Conservation (phyloP, 2,113 vertebrate genomes). For the Myrmecophaga tridactyla region DNA sequence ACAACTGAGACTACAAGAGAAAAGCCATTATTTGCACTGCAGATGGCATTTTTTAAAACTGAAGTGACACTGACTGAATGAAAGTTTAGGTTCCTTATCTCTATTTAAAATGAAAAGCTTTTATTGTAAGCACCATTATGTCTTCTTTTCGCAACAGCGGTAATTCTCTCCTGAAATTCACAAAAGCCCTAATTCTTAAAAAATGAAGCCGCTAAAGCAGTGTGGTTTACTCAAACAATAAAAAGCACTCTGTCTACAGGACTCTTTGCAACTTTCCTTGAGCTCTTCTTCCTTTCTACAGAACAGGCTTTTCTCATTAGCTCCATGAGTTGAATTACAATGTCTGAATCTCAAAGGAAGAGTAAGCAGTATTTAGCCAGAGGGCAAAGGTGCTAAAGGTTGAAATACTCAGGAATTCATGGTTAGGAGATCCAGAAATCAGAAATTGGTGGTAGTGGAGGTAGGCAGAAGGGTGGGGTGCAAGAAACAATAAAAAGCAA, state of each 20-base stretch:
- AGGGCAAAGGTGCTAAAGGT: slow-evolving; percentile 41
- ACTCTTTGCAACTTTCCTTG: slow-evolving; percentile 23
- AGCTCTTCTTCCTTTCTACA: neutral
- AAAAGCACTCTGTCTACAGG: neutral
- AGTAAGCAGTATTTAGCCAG: slow-evolving; percentile 23
- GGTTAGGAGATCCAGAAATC: neutral
- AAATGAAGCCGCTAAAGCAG: neutral
- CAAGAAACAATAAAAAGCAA: neutral
- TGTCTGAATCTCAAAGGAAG: neutral
- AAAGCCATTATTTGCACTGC: neutral
- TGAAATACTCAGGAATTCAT: slow-evolving; percentile 30
- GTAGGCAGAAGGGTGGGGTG: neutral
- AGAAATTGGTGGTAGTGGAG: neutral
- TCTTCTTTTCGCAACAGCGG: neutral
- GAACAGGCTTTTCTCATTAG: slow-evolving; percentile 61
- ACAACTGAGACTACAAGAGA: slow-evolving; percentile 29
- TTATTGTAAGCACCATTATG: slow-evolving; percentile 9
- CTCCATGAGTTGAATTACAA: slow-evolving; percentile 22
- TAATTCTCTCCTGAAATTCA: slow-evolving; percentile 36
- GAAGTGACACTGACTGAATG: neutral
- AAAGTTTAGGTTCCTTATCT: slow-evolving; percentile 57
- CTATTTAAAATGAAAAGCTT: slow-evolving; percentile 60
- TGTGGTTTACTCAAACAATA: slow-evolving; percentile 3
- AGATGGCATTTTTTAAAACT: slow-evolving; percentile 28
- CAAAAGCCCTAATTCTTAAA: slow-evolving; percentile 50